phyloP scores from a whole-genome alignment of 2,797 vertebrate genomes.

The Balearica regulorum region DNA sequence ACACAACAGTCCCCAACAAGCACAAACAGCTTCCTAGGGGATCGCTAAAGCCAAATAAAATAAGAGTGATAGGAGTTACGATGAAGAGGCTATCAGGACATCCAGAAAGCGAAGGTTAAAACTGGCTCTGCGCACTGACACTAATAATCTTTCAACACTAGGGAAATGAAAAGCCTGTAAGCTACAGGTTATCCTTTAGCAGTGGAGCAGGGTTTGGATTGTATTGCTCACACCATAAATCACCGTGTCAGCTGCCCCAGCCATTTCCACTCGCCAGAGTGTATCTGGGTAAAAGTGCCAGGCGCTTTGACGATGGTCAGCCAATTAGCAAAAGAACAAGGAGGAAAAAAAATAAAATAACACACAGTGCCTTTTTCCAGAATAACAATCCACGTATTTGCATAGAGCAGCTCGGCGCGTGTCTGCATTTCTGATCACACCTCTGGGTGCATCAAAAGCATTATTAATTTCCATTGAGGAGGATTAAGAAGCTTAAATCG shows the following conservation, averaged over 20 bases:
- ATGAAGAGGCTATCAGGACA: neutral
- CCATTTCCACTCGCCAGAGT: neutral
- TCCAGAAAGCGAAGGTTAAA: neutral
- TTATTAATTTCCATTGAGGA: conserved; percentile 43
- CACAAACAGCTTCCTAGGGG: neutral
- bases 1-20: neutral
- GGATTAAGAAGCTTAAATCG: conserved; percentile 50
- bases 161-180: neutral
- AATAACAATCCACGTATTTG: neutral
- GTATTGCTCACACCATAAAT: conserved; percentile 34
- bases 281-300: neutral
- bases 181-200: neutral
- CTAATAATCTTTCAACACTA: neutral
- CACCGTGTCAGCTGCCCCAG: conserved; percentile 24
- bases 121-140: neutral
- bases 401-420: neutral
- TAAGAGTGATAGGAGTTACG: accelerated
- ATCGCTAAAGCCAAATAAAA: neutral
- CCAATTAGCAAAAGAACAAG: neutral
- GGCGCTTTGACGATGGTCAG: neutral
- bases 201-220: neutral
- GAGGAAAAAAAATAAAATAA: neutral
- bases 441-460: neutral
- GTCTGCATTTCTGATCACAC: neutral
- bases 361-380: neutral